These are phyloP conservation scores for Drusus annulatus DNA, from an alignment of 1,140 invertebrate genomes.

Conservation along the genomic window DNA sequence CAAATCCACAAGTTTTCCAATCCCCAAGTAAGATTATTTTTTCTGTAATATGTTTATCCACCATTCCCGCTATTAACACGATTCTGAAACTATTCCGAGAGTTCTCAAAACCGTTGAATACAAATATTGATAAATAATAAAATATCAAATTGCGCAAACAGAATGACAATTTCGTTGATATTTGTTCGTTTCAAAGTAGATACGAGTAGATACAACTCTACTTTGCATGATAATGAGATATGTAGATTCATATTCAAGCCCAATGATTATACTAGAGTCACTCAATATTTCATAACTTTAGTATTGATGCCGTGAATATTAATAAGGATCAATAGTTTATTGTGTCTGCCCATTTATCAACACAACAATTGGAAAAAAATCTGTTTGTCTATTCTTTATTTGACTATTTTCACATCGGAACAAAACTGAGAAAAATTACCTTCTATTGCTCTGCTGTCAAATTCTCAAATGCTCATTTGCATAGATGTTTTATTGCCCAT, in stretches of 20 bases:
- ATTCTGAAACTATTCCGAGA: no score
- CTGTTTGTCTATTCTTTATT: slow-evolving; percentile 47
- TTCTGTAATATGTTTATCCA: no score
- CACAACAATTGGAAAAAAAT: slow-evolving; percentile 33
- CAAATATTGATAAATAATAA: neutral
- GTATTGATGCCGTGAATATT: slow-evolving; percentile 55
- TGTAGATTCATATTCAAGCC: slow-evolving; percentile 54
- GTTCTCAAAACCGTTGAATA: neutral
- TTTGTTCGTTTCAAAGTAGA: neutral
- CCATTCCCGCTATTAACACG: no score
- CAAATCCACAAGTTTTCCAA: no score
- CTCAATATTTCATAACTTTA: slow-evolving; percentile 45
- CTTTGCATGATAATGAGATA: slow-evolving; percentile 37
- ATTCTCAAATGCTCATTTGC: neutral
- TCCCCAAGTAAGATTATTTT: no score
- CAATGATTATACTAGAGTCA: slow-evolving; percentile 50
- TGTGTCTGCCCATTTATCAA: slow-evolving; percentile 35
- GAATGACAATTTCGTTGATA: neutral
- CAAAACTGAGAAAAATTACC: slow-evolving; percentile 39
- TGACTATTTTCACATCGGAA: slow-evolving; percentile 51
- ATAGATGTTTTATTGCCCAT: slow-evolving; percentile 1
- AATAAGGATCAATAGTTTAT: slow-evolving; percentile 44
- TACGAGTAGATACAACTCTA: neutral
- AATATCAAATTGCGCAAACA: neutral
- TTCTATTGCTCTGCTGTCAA: neutral